phyloP scores from a whole-genome alignment of 2,797 vertebrate genomes.

The Spinibarbus caldwelli region DNA sequence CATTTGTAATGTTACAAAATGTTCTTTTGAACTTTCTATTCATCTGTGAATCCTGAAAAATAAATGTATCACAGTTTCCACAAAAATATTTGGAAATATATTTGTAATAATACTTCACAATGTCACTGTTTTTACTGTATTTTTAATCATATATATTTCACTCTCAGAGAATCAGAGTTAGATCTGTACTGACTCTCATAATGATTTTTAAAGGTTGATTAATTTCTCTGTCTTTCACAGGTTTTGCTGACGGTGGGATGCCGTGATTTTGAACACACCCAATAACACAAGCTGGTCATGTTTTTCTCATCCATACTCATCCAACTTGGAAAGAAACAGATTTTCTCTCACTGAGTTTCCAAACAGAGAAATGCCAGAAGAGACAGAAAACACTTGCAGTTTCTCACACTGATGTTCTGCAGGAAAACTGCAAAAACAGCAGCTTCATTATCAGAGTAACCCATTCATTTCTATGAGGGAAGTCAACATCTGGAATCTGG shows the following conservation, averaged over 20 bases:
- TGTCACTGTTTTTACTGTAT: too few species aligned
- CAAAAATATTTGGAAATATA: too few species aligned
- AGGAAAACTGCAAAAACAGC: background rate
- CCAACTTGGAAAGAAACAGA: background rate
- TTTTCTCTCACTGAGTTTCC: background rate
- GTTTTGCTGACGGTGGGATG: background rate
- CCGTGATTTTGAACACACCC: background rate
- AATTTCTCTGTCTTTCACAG: background rate
- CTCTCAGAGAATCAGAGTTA: too few species aligned
- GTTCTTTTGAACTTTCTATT: too few species aligned
- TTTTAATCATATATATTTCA: too few species aligned
- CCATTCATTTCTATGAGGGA: too few species aligned
- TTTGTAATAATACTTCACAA: too few species aligned
- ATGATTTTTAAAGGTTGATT: background rate
- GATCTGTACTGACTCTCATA: background rate
- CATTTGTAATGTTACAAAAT: too few species aligned
- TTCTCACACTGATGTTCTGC: background rate
- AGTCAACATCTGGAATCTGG: too few species aligned
- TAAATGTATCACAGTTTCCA: too few species aligned
- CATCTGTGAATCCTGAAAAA: too few species aligned
- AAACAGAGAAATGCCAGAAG: background rate
- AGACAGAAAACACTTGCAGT: background rate
- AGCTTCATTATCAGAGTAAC: too few species aligned
- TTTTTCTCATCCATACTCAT: background rate
- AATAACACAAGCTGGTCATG: background rate